Conservation (phyloP, 2,888 invertebrate genomes). For the Chironomus riparius region DNA sequence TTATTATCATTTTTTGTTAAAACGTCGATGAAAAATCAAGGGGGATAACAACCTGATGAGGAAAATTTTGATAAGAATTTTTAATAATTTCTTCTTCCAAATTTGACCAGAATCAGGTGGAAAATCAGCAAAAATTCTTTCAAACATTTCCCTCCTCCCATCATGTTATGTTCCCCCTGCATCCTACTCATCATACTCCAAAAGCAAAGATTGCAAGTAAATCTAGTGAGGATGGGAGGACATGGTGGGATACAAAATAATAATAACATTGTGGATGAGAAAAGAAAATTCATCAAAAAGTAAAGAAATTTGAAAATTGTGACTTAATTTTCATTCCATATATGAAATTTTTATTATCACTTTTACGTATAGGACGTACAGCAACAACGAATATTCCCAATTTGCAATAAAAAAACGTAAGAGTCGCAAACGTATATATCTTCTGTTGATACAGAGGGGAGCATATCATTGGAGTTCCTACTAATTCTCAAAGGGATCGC, state of each 20-base stretch:
- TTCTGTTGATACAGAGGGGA: background rate
- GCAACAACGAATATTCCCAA: background rate
- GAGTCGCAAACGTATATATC: background rate
- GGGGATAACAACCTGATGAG: too few species aligned
- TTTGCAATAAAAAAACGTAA: background rate
- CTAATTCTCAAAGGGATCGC: constrained; percentile 27
- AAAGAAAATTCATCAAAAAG: background rate
- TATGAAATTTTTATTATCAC: background rate
- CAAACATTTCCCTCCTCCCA: too few species aligned
- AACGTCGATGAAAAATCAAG: too few species aligned
- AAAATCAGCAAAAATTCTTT: too few species aligned
- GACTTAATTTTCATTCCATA: constrained; percentile 15
- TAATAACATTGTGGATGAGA: constrained; percentile 13
- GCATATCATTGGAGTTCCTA: background rate
- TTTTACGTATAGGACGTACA: background rate
- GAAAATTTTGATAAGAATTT: too few species aligned
- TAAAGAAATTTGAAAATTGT: constrained; percentile 6
- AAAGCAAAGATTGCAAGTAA: too few species aligned
- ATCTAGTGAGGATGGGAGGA: too few species aligned
- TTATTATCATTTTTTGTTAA: too few species aligned
- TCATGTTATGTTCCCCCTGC: too few species aligned
- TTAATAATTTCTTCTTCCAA: too few species aligned
- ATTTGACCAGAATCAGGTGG: too few species aligned
- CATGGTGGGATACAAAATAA: background rate
- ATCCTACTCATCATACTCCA: too few species aligned